Evolutionary conservation across 2,888 invertebrate species (phyloP), one percentile per base, ranked within the genome.

Genomic region (Portevinia maculata): DNA sequence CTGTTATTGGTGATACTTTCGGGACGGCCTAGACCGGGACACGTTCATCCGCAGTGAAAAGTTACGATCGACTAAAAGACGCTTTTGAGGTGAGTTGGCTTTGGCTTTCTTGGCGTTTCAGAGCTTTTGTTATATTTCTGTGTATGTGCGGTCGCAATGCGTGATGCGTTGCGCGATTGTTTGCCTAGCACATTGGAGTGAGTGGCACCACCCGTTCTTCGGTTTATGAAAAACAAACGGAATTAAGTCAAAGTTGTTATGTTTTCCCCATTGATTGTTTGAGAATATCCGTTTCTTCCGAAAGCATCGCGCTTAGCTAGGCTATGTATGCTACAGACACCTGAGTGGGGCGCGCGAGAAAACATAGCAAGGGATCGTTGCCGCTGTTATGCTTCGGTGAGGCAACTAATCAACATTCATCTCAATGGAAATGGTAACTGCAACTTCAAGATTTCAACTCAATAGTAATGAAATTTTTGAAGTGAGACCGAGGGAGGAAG

Each of bases 31-130:
- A 50, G 2, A 39, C 8, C 19, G 19, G 13, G 39, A 74, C 69
- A 71, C 75, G 67, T 65, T 75, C 53, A 55, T 34, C 48, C 83
- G 39, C 76, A 24, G 39, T 57, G 73, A 57, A 83, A 83, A 73
- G 78, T 65, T 73, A 73, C 83, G 67, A 78, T 78, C 83, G 60
- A 83, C 83, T 83, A 55, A 83, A 76, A 60, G 67, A 46, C 32
- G 76, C 76, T 83, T 79, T 78, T 76, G 78, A 83, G 83, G 76
- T 83, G 83, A 78, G 83, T 83, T 78, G 83, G 60, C 62, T 76
- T 64, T 76, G 24, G 5, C 24, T 24, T 24, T 24, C 5, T 24
- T 24, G 57, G 41, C 55, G 48, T 9, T 60, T 24, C 69, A 34
- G 64, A 71, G 75, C 70, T 75, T 75, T 69, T 57, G 28, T 19